Evolutionary conservation across 1,140 invertebrate genomes (phyloP).

Genomic region (Maniola jurtina): DNA sequence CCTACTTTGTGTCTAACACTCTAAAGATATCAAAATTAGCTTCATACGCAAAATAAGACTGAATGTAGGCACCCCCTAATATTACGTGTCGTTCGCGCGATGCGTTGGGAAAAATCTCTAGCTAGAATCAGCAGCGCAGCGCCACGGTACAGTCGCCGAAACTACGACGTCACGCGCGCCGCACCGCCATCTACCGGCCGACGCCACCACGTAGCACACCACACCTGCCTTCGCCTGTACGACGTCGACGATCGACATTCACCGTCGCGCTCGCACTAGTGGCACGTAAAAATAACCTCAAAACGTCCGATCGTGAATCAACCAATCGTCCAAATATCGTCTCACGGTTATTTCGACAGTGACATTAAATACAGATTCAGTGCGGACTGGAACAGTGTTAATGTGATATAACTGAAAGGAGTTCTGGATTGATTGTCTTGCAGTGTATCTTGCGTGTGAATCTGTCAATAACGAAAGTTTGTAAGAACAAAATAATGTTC

Average conservation of each 20-base stretch:
- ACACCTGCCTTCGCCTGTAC: constrained; percentile 56
- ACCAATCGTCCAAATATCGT: constrained; percentile 60
- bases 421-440: constrained; percentile 35
- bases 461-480: constrained; percentile 69
- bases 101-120: constrained; percentile 74
- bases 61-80: constrained; percentile 51
- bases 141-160: constrained; percentile 70
- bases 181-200: constrained; percentile 61
- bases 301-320: constrained; percentile 56
- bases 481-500: constrained; percentile 57
- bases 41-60: not conserved
- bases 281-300: constrained; percentile 76
- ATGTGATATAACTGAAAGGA: constrained; percentile 39
- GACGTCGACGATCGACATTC: constrained; percentile 53
- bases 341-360: constrained; percentile 49
- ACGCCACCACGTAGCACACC: constrained; percentile 42
- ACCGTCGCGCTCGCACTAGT: constrained; percentile 70
- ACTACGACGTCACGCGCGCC: constrained; percentile 58
- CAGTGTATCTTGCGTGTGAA: constrained; percentile 57
- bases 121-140: constrained; percentile 71
- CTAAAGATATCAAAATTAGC: not conserved
- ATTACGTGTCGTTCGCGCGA: constrained; percentile 54
- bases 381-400: constrained; percentile 22
- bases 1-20: no score
- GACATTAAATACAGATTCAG: constrained; percentile 40